Evolutionary conservation across 2,113 vertebrate species (phyloP).

Genomic region (Oreotrochilus melanogaster): DNA sequence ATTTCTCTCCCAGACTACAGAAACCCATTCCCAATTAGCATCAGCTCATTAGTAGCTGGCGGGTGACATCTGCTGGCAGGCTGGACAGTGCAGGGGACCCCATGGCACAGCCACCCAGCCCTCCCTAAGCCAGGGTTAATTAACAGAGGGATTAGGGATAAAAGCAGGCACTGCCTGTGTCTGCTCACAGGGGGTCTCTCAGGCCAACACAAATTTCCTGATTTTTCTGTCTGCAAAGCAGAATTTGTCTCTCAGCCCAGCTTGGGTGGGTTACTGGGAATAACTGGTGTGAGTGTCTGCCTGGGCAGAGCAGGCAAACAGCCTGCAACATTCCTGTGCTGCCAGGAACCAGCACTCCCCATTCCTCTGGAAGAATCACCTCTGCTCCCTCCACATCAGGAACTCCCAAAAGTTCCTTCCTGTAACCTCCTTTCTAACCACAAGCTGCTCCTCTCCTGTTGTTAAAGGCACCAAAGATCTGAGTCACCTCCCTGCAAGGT

Average conservation of each 20-base stretch:
- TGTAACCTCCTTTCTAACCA: background rate
- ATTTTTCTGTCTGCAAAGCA: background rate
- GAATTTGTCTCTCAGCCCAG: background rate
- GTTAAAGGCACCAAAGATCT: background rate
- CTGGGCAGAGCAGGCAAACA: background rate
- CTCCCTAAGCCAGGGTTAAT: background rate
- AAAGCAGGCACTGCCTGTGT: background rate
- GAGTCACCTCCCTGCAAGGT: background rate
- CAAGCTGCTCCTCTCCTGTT: background rate
- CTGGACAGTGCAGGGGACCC: background rate
- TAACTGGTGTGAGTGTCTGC: no score
- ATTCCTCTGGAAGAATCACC: background rate
- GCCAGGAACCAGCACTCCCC: background rate
- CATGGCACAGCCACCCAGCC: background rate
- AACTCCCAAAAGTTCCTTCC: background rate
- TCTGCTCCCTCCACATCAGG: background rate
- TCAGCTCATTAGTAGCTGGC: background rate
- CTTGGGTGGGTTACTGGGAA: background rate
- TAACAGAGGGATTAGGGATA: background rate
- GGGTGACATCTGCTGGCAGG: conserved; percentile 15
- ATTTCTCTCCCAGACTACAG: background rate
- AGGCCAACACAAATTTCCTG: background rate
- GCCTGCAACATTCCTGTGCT: background rate
- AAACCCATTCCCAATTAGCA: background rate
- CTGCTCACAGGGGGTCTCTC: background rate